These are phyloP conservation scores for Bursaphelenchus mucronatus DNA, from an alignment of 1,140 invertebrate genomes.

Conservation along the genomic window DNA sequence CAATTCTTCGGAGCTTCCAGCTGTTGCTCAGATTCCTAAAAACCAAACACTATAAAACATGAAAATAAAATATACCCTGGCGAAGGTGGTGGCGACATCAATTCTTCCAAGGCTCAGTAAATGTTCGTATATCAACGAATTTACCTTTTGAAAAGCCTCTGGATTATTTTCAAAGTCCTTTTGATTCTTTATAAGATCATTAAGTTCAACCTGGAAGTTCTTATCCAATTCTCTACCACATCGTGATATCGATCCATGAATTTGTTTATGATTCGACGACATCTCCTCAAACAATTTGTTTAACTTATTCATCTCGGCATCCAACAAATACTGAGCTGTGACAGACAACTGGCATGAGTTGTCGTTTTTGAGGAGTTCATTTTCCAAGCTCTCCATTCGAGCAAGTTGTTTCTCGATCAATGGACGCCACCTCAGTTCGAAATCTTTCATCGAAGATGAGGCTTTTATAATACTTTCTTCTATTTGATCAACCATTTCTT, in stretches of 20 bases:
- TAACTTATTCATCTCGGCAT: constrained; percentile 32
- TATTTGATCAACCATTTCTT: constrained; percentile 22
- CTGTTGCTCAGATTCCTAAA: constrained; percentile 44
- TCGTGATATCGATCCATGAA: constrained; percentile 60
- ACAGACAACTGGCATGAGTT: constrained; percentile 30
- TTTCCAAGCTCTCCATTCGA: constrained; percentile 28
- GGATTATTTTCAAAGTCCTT: constrained; percentile 42
- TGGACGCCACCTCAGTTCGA: constrained; percentile 32
- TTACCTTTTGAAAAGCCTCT: constrained; percentile 37
- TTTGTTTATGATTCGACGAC: constrained; percentile 27
- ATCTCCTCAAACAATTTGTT: constrained; percentile 36
- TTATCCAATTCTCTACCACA: constrained; percentile 67
- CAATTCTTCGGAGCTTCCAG: constrained; percentile 26
- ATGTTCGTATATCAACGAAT: constrained; percentile 51
- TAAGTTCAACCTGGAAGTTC: constrained; percentile 40
- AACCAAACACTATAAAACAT: constrained; percentile 11
- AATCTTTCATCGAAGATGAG: constrained; percentile 19
- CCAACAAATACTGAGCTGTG: constrained; percentile 42
- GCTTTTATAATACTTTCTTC: constrained; percentile 18
- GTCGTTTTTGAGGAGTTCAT: constrained; percentile 29
- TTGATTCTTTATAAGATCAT: constrained; percentile 41
- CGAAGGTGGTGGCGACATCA: constrained; percentile 48
- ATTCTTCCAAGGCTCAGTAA: constrained; percentile 42
- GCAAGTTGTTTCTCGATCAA: constrained; percentile 33
- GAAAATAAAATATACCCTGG: constrained; percentile 40